A percentile compares a stretch with the other conserved stretches of the same genome.
Evolutionary conservation across 2,888 invertebrate species (phyloP).

Genomic region (Blastobasis lacticolella): DNA sequence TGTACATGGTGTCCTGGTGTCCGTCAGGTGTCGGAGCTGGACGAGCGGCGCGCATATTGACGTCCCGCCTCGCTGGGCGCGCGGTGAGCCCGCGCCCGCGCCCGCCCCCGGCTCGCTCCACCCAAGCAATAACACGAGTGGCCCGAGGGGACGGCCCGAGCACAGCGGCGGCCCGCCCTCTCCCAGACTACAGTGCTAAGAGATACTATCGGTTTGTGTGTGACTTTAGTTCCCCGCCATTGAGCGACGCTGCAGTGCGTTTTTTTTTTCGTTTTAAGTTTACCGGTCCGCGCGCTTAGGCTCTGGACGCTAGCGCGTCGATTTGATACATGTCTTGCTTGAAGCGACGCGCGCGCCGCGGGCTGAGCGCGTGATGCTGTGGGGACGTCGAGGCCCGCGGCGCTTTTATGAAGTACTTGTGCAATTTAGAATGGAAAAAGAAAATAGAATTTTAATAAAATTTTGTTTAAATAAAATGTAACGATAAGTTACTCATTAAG

Average conservation of each 20-base stretch:
- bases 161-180: background rate
- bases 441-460: slow-evolving; percentile 17
- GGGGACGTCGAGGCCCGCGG: no score
- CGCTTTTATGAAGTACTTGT: no score
- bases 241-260: slow-evolving; percentile 23
- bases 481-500: slow-evolving; percentile 6
- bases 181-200: slow-evolving; percentile 33
- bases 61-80: slow-evolving; percentile 25
- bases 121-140: background rate
- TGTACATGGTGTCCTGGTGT: background rate
- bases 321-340: no score
- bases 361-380: background rate
- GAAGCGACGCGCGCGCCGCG: slow-evolving; percentile 6
- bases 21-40: slow-evolving; percentile 55
- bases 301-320: background rate
- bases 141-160: background rate
- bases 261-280: slow-evolving; percentile 13
- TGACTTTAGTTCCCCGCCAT: slow-evolving; percentile 26
- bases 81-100: slow-evolving; percentile 14
- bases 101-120: background rate
- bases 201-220: slow-evolving; percentile 45
- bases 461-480: slow-evolving; percentile 15
- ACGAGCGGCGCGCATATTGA: slow-evolving; percentile 68
- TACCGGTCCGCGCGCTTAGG: slow-evolving; percentile 7
- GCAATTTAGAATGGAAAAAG: slow-evolving; percentile 5